Evolutionary conservation across 2,888 invertebrate species (phyloP).

Genomic region (Drosophila neutralis): DNA sequence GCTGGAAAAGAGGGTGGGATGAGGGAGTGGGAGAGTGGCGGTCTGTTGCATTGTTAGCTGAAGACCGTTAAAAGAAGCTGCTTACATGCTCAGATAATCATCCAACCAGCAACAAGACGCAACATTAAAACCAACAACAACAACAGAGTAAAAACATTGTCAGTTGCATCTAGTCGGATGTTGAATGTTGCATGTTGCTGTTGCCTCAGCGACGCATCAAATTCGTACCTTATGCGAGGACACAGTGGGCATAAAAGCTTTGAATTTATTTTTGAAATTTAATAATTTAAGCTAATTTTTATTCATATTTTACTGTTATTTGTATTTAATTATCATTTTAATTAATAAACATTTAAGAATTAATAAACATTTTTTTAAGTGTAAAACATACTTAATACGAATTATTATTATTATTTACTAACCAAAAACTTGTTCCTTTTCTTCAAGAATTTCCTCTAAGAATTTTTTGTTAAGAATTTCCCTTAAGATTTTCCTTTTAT

Average conservation of each 20-base stretch:
- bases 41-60: conserved; percentile 30
- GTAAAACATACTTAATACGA: too few relatives aligned
- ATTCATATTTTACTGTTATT: too few relatives aligned
- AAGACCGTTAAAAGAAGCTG: conserved; percentile 51
- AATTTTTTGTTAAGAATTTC: too few relatives aligned
- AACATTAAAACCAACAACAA: conserved; percentile 3
- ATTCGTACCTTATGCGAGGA: conserved; percentile 6
- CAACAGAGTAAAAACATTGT: conserved; percentile 27
- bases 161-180: conserved; percentile 46
- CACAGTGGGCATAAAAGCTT: conserved; percentile 28
- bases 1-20: not conserved
- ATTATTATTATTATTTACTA: too few relatives aligned
- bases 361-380: too few relatives aligned
- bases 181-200: conserved; percentile 8
- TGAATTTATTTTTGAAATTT: not conserved
- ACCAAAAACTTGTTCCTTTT: too few relatives aligned
- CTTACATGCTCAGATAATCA: conserved; percentile 59
- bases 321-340: too few relatives aligned
- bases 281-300: not conserved
- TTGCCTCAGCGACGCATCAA: conserved; percentile 35
- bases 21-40: not conserved
- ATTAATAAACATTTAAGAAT: too few relatives aligned
- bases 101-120: conserved; percentile 34
- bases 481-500: not conserved
- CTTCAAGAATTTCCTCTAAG: too few relatives aligned